phyloP scores from a whole-genome alignment of 2,888 invertebrate genomes.

The Didymodactylos carnosus region DNA sequence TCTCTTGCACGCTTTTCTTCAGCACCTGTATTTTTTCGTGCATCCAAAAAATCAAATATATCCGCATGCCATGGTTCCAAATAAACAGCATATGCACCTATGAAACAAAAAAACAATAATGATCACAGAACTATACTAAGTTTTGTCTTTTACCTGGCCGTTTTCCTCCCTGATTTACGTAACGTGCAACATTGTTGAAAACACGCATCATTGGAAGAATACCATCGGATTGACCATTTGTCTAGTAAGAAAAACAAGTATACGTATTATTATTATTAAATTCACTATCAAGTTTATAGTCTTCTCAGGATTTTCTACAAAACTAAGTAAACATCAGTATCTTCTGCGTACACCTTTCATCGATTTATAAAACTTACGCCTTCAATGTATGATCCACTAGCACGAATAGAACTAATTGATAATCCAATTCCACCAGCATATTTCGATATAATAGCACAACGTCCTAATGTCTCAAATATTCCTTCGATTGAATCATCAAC shows the following conservation, averaged over 20 bases:
- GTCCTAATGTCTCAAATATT: constrained; percentile 69
- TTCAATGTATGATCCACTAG: constrained; percentile 69
- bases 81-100: constrained; percentile 84
- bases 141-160: constrained; percentile 17
- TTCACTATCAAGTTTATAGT: background rate
- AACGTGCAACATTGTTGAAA: constrained; percentile 79
- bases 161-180: constrained; percentile 92
- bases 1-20: constrained; percentile 83
- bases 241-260: constrained; percentile 32
- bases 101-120: constrained; percentile 27
- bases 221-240: constrained; percentile 81
- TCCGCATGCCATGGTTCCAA: constrained; percentile 98
- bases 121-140: background rate
- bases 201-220: constrained; percentile 78
- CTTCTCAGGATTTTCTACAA: constrained; percentile 3
- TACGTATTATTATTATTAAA: background rate
- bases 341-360: constrained; percentile 17
- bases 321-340: background rate
- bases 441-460: constrained; percentile 85
- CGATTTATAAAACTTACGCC: constrained; percentile 43
- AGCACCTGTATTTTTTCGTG: constrained; percentile 72
- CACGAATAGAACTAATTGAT: constrained; percentile 80
- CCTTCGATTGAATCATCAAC: constrained; percentile 77
- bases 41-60: constrained; percentile 74
- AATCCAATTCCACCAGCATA: constrained; percentile 89